A percentile compares a stretch with the other conserved stretches of the same genome.
These are phyloP conservation scores for Triplophysa tibetana DNA, from an alignment of 2,113 vertebrate genomes.

Conservation along the genomic window DNA sequence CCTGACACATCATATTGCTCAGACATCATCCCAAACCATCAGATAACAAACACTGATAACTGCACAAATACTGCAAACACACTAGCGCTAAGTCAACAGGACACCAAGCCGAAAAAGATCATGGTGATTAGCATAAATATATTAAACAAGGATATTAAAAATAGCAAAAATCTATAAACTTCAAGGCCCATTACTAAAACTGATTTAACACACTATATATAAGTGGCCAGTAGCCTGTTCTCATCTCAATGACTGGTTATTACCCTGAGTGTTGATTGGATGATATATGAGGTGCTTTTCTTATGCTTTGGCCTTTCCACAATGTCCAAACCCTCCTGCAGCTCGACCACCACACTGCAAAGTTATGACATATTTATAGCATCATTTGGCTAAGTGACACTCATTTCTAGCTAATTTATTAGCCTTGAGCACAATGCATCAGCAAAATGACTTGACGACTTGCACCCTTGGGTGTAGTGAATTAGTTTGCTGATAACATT, in stretches of 20 bases:
- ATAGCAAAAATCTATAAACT: constrained; percentile 16
- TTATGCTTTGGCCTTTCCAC: constrained; percentile 14
- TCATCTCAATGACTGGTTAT: constrained; percentile 38
- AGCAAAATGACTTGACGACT: constrained; percentile 43
- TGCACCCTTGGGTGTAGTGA: constrained; percentile 48
- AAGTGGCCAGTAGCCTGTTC: neutral
- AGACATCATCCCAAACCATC: too few species aligned
- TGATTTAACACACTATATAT: constrained; percentile 35
- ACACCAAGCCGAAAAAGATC: neutral
- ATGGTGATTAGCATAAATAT: neutral
- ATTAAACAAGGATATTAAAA: constrained; percentile 23
- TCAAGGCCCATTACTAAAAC: constrained; percentile 14
- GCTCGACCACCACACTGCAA: constrained; percentile 38
- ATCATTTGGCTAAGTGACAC: constrained; percentile 57
- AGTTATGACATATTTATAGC: constrained; percentile 56
- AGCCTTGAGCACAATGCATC: constrained; percentile 50
- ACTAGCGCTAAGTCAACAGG: neutral
- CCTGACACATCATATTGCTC: too few species aligned
- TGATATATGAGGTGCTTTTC: constrained; percentile 23
- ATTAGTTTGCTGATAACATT: constrained; percentile 46
- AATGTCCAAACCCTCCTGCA: constrained; percentile 17
- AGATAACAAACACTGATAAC: too few species aligned
- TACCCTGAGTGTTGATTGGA: constrained; percentile 29
- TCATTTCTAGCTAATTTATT: constrained; percentile 59
- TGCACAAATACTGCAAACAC: too few species aligned